A percentile compares a stretch with the other conserved stretches of the same genome.
Evolutionary conservation across 1,140 invertebrate species (phyloP).

Genomic region (Anastatus disparis): DNA sequence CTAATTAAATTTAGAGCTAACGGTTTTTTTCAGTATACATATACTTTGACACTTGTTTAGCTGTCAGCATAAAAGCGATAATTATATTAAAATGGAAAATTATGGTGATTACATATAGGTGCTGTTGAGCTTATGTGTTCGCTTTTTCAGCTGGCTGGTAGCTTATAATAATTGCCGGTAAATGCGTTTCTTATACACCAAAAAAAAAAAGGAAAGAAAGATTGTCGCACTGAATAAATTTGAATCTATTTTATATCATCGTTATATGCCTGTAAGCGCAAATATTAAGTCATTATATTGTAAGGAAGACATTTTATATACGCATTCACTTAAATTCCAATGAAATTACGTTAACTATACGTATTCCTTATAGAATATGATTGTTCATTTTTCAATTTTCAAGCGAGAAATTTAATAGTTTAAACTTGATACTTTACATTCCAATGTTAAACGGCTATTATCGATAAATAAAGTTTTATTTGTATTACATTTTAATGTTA

Average conservation of each 20-base stretch:
- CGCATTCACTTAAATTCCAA: too few species aligned
- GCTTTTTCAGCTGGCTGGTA: too few species aligned
- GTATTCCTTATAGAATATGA: too few species aligned
- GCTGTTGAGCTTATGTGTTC: too few species aligned
- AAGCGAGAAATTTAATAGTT: too few species aligned
- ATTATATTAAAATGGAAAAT: constrained; percentile 52
- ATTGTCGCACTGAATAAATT: constrained; percentile 22
- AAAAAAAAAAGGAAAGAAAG: too few species aligned
- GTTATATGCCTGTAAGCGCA: too few species aligned
- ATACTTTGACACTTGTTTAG: background rate
- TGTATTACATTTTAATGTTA: background rate
- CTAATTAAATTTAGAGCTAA: constrained; percentile 49
- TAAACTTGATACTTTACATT: background rate
- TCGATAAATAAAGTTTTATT: background rate
- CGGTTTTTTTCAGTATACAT: constrained; percentile 2
- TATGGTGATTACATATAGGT: constrained; percentile 48
- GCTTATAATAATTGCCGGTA: constrained; percentile 29
- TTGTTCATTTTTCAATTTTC: too few species aligned
- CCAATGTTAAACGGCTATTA: background rate
- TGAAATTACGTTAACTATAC: too few species aligned
- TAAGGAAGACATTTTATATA: too few species aligned
- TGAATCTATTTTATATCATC: too few species aligned
- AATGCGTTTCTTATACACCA: constrained; percentile 11
- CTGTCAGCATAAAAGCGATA: constrained; percentile 47
- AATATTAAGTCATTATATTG: too few species aligned